A percentile compares a stretch with the other conserved stretches of the same genome.
Evolutionary conservation across 2,113 vertebrate genomes (phyloP).

Genomic region (Pygoscelis adeliae): DNA sequence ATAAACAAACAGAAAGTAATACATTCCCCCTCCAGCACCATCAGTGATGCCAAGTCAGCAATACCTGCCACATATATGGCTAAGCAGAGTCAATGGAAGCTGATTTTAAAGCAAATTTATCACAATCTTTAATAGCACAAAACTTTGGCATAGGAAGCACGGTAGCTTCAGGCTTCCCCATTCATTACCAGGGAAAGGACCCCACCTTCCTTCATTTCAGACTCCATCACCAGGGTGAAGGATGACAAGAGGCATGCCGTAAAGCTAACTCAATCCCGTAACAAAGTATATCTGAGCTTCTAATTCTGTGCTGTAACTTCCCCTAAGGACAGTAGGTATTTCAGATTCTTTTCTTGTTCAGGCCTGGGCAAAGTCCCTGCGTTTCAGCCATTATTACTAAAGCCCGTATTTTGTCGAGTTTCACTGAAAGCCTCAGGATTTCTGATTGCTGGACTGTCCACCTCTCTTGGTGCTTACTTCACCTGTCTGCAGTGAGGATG

Average conservation of each 20-base stretch:
- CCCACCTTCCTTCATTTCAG: not conserved
- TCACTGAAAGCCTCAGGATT: not conserved
- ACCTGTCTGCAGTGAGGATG: not conserved
- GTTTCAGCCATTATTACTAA: not conserved
- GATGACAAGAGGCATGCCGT: fast-evolving
- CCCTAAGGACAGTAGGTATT: not conserved
- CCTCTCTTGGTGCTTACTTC: not conserved
- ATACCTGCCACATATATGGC: fast-evolving
- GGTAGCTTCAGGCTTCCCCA: not conserved
- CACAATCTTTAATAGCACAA: not conserved
- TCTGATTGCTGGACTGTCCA: not conserved
- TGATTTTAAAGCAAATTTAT: not conserved
- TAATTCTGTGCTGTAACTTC: not conserved
- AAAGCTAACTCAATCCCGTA: not conserved
- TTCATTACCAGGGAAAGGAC: not conserved
- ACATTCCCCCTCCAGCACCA: not conserved
- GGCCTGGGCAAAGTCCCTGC: not conserved
- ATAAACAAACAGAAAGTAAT: not conserved
- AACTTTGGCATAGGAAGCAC: not conserved
- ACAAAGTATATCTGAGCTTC: not conserved
- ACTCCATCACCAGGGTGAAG: not conserved
- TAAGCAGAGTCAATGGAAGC: not conserved
- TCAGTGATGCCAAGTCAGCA: not conserved
- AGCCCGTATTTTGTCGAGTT: not conserved
- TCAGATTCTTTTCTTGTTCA: not conserved